Evolutionary conservation across 2,797 vertebrate species (phyloP).

Genomic region (Poeciliopsis presidionis): DNA sequence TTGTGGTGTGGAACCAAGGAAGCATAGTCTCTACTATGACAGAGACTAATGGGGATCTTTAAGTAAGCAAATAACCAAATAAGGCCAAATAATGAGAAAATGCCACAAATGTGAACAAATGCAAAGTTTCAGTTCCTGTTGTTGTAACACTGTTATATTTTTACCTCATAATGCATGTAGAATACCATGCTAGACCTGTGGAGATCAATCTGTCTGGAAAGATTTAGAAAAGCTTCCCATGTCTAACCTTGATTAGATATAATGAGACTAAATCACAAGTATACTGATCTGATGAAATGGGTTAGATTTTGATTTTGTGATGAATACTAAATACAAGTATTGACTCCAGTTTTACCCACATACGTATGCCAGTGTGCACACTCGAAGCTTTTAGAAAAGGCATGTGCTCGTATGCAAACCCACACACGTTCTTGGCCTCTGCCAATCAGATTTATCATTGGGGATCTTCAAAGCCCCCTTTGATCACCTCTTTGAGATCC

Average conservation of each 20-base stretch:
- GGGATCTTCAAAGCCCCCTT: constrained; percentile 65
- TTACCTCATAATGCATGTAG: background rate
- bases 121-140: background rate
- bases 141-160: background rate
- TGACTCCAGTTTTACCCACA: constrained; percentile 28
- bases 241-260: constrained; percentile 70
- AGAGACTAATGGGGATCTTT: too few relatives aligned
- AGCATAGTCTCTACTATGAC: too few relatives aligned
- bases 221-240: constrained; percentile 44
- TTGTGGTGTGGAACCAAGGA: too few relatives aligned
- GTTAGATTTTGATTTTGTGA: constrained; percentile 49
- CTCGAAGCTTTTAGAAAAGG: constrained; percentile 5
- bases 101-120: too few relatives aligned
- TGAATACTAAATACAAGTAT: constrained; percentile 64
- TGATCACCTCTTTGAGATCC: constrained; percentile 65
- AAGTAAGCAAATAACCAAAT: too few relatives aligned
- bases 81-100: too few relatives aligned
- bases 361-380: background rate
- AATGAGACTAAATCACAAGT: constrained; percentile 67
- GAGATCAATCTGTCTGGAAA: constrained; percentile 52
- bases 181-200: background rate
- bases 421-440: constrained; percentile 26
- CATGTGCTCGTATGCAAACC: constrained; percentile 7
- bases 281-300: constrained; percentile 65
- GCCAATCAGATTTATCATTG: constrained; percentile 54